Base-by-base conservation (phyloP, 2,113 vertebrate genomes). In the Charadrius vociferus region DNA sequence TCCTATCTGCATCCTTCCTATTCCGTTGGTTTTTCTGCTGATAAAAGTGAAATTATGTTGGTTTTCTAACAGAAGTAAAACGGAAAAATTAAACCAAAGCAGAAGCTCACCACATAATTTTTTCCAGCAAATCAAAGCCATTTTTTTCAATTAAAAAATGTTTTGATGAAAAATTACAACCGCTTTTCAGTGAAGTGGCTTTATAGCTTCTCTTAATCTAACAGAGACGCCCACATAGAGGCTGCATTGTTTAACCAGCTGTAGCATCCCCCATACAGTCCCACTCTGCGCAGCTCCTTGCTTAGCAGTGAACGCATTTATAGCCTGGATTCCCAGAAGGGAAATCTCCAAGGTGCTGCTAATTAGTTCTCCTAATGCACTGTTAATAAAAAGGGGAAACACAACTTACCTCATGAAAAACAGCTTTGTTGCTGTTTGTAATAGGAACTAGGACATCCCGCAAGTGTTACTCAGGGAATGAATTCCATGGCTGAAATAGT, bases 81-180 rank as follows among this genome's bases (percentile, higher is more conserved):
- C 0, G 2, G 47, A 81, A 84, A 93, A 75, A 84, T 29, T 59
- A 94, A 91, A 86, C 43, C 55, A 94, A 81, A 75, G 65, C 84
- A 96, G 65, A 95, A 96, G 68, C 41, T 93, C 1, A 0, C 71
- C 72, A 68, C 61, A 70, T 81, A 43, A 26, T 9, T 39, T 94
- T 66, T 81, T 58, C 49, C 47, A 95, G 83, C 39, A 94, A 96
- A 89, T 75, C 91, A 90, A 94, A 91, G 30, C 17, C 7, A 7
- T 72, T 96, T 93, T 91, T 93, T 90, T 86, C 27, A 73, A 94
- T 70, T 82, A 47, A 80, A 94, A 91, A 91, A 39, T 27, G 30
- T 88, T 97, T 93, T 88, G 49, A 77, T 95, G 90, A 96, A 95
- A 92, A 97, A 94, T 93, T 92, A n/a, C 74, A 93, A 90, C 73